phyloP scores from a whole-genome alignment of 1,140 invertebrate species.

The Oreohelix idahoensis region DNA sequence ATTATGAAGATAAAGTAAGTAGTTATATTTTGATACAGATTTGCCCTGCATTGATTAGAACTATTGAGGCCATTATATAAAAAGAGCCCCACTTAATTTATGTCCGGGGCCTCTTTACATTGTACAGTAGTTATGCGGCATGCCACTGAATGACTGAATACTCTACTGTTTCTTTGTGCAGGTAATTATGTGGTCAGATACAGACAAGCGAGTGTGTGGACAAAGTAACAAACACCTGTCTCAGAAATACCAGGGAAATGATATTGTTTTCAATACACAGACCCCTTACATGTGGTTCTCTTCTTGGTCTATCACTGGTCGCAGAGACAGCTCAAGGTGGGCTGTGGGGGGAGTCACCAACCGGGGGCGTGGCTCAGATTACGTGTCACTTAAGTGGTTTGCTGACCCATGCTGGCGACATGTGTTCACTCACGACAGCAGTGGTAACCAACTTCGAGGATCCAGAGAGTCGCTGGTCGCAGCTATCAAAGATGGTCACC shows the following conservation, averaged over 20 bases:
- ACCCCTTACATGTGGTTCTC: constrained; percentile 48
- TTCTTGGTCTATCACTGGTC: constrained; percentile 46
- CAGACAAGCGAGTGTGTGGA: constrained; percentile 40
- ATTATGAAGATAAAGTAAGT: no score
- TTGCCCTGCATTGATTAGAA: no score
- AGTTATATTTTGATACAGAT: no score
- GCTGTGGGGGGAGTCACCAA: constrained; percentile 44
- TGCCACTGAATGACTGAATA: no score
- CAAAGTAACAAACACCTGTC: constrained; percentile 49
- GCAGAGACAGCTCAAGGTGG: constrained; percentile 47
- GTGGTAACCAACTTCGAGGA: constrained; percentile 36
- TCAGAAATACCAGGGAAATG: constrained; percentile 43
- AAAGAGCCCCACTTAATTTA: no score
- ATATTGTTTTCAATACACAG: constrained; percentile 48
- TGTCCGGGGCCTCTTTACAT: no score
- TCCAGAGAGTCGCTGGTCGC: constrained; percentile 38
- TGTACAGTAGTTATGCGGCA: no score
- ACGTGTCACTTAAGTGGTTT: constrained; percentile 49
- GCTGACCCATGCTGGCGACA: constrained; percentile 48
- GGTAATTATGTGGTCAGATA: constrained; percentile 40
- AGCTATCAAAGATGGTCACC: constrained; percentile 43
- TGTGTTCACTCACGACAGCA: constrained; percentile 43
- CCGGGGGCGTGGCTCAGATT: constrained; percentile 45
- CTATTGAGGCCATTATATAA: no score
- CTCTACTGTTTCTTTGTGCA: not conserved